Evolutionary conservation across 2,888 invertebrate species (phyloP), one percentile per base, ranked within the genome.

Genomic region (Minunthozetes semirufus): DNA sequence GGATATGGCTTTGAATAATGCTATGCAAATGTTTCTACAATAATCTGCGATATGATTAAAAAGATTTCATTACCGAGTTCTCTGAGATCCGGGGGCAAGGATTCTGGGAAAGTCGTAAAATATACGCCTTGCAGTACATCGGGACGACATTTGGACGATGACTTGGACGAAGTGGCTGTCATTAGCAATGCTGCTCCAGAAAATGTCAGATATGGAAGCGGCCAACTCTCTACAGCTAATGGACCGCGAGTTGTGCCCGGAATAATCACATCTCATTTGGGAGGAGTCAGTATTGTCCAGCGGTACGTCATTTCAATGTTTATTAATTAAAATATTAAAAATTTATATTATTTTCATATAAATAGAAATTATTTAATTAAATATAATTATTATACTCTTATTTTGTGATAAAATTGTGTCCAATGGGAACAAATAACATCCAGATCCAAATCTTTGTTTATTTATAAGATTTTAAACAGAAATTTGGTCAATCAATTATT

Each of bases 231-330:
- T 79, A 84, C 86, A 11, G 85, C 86, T 75, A 88, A 88, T 82
- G 88, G 88, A 78, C 88, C 88, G 15, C 83, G 87, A 78, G 84
- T 86, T 78, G 85, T 87, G 50, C 87, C 87, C 80, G 87, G 79
- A 9, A 79, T 78, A 73, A 78, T 78, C 70, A 79, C 76, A 22
- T 71, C 74, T n/a, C 70, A 68, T 15, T 61, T 74, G 42, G 42
- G 48, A 70, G 42, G 50, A n/a, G 72, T 59, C n/a, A 74, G 33
- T 70, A 33, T 74, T 33, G 50, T 56, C 17, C 46, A 48, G 42
- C 50, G 46, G 71, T 74, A 70, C 33, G 46, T 50, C 27, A n/a
- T n/a, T n/a, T n/a, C n/a, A n/a, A n/a, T n/a, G n/a, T n/a, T n/a
- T n/a, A n/a, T 56, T 48, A 6, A 42, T 53, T 53, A 53, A 53